Evolutionary conservation across 2,113 vertebrate genomes (phyloP), one percentile per base, ranked within the genome.

Genomic region (Nasalis larvatus): DNA sequence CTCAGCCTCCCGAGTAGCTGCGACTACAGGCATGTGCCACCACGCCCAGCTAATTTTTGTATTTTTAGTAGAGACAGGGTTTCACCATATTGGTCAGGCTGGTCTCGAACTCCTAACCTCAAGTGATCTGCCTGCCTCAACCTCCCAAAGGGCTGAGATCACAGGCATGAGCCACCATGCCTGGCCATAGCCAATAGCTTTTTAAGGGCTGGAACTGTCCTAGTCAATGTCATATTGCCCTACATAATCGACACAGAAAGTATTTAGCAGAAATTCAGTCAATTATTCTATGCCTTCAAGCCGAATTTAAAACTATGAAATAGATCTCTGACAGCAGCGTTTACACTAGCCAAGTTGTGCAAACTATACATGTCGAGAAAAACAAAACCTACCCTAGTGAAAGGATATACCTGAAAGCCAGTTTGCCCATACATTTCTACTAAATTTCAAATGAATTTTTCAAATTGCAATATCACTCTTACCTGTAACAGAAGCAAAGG

Each of bases 401-500:
- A 30, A 60, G 52, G n/a, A 52, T 86, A 42, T 12, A 20, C 73
- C 35, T 56, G 18, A 80, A 66, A 71, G 54, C 20, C 76, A 89
- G 58, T 89, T 93, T 81, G 42, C 60, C 74, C 42, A 81, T n/a
- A 47, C 25, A 18, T 84, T 84, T 94, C 76, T 63, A n/a, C 63
- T 54, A 37, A 40, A 73, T 91, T 92, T 20, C 95, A 93, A 40
- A 69, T 49, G 5, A 49, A 10, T n/a, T 92, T 87, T 94, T 69
- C 63, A 95, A 76, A 0, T 52, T 69, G 71, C 30, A 42, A 81
- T 84, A 0, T 0, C 78, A 23, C 92, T 40, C 20, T 60, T 71
- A 98, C 98, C 98, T 98, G 99, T 82, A 98, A 98, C 89, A 98
- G 97, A 35, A 99, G 98, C 66, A 98, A 98, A 86, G 98, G 98